These are phyloP conservation scores for Chauna torquata DNA, from an alignment of 2,113 vertebrate species.

Conservation along the genomic window DNA sequence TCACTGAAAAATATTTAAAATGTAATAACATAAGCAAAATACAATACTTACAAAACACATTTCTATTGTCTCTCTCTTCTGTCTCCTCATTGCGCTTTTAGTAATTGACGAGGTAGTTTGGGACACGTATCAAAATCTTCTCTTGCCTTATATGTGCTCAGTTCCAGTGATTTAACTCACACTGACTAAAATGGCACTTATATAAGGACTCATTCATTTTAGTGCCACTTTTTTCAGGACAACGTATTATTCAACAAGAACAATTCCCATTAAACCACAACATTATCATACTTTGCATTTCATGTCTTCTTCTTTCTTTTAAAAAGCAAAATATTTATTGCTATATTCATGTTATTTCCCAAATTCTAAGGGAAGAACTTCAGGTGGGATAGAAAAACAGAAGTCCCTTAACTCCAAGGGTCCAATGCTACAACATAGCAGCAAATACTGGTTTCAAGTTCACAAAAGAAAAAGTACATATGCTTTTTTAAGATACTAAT, in stretches of 20 bases:
- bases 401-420: neutral
- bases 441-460: neutral
- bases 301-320: neutral
- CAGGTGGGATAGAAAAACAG: neutral
- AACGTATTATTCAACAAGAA: neutral
- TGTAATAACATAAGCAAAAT: conserved; percentile 13
- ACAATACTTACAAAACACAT: neutral
- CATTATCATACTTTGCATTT: neutral
- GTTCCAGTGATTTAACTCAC: neutral
- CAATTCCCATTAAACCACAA: neutral
- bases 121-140: neutral
- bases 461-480: neutral
- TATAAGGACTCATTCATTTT: neutral
- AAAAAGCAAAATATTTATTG: neutral
- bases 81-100: neutral
- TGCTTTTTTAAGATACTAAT: neutral
- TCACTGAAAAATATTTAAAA: conserved; percentile 39
- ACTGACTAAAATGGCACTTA: neutral
- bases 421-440: neutral
- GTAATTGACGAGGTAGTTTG: neutral
- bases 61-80: conserved; percentile 6
- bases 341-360: neutral
- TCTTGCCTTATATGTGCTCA: neutral
- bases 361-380: neutral
- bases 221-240: neutral